Base-by-base conservation (phyloP, 2,113 vertebrate species). In the Osmerus mordax region DNA sequence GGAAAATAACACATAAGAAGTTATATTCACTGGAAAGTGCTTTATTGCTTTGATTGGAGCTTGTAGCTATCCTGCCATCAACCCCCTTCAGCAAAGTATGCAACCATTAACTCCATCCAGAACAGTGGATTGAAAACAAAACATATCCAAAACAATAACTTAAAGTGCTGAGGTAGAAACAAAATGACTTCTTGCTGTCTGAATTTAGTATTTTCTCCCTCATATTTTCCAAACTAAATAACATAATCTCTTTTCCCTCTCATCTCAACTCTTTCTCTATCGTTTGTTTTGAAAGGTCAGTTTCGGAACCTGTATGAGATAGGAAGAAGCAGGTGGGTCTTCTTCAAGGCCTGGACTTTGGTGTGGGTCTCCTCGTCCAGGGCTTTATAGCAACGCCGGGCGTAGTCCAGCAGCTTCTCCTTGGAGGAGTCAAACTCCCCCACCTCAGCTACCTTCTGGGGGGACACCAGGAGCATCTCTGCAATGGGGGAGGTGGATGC, bases 401-500 rank as follows among this genome's bases (percentile, higher is more conserved):
- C 95, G 59, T 96, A 96, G 78, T 96, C 95, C 7, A 96, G 70
- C 13, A 96, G 92, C 75, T 95, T 94, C 84, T 96, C 95, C 82
- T 95, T 96, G 0, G 93, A 90, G 0, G 95, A 91, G 83, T 96
- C 95, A 4, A 96, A 96, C 87, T 95, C 94, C 0, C 95, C 95
- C 23, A 96, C 94, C 67, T 95, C 94, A 0, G 88, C 88, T 78
- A 95, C 73, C 91, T 95, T 96, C 82, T 96, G 94, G 0, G 94
- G 94, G 0, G 94, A 94, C 19, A 95, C 94, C 9, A 96, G 93
- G 67, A 94, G 91, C 84, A 96, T 89, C 92, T 96, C 95, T 0
- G 95, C 95, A 0, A 96, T 95, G 19, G 95, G 95, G 1, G 94
- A 95, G 70, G 95, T 96, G 78, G 95, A 93, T 9, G 95, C 95